A percentile compares a stretch with the other conserved stretches of the same genome.
Evolutionary conservation across 1,140 invertebrate genomes (phyloP).

Genomic region (Cylas formicarius): DNA sequence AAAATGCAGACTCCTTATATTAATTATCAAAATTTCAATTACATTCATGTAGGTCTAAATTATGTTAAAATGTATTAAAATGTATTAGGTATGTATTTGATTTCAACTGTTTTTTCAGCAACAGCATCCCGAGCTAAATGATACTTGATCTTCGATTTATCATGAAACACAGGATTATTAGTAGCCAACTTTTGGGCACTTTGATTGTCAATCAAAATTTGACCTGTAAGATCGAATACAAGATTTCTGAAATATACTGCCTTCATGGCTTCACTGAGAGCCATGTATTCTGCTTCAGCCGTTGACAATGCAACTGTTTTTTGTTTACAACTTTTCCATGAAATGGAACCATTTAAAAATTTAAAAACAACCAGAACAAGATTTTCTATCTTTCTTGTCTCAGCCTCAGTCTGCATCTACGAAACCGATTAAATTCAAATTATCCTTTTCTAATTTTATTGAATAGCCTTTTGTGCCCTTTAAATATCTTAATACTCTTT

Average conservation of each 20-base stretch:
- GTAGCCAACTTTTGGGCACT: conserved; percentile 37
- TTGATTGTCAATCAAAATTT: conserved; percentile 32
- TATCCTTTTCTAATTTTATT: conserved; percentile 14
- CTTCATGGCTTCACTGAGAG: conserved; percentile 28
- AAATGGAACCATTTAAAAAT: conserved; percentile 24
- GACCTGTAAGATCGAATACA: conserved; percentile 12
- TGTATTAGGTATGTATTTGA: conserved; percentile 25
- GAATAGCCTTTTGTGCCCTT: conserved; percentile 33
- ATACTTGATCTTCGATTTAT: conserved; percentile 39
- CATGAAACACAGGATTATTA: conserved; percentile 39
- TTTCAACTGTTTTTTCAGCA: conserved; percentile 11
- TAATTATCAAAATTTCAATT: too few species aligned
- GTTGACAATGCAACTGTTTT: conserved; percentile 32
- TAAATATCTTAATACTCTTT: conserved; percentile 42
- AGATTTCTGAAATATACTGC: conserved; percentile 29
- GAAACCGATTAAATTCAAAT: conserved; percentile 29
- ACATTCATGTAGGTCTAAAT: too few species aligned
- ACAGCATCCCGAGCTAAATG: conserved; percentile 21
- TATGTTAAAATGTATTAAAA: too few species aligned
- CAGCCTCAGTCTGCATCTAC: conserved; percentile 23
- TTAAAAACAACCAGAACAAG: conserved; percentile 33
- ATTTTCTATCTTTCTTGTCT: conserved; percentile 26
- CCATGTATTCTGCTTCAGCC: conserved; percentile 39
- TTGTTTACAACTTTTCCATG: conserved; percentile 36
- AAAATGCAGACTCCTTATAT: too few species aligned